Base-by-base conservation (phyloP, 1,140 invertebrate genomes). In the Sycophila sp. region DNA sequence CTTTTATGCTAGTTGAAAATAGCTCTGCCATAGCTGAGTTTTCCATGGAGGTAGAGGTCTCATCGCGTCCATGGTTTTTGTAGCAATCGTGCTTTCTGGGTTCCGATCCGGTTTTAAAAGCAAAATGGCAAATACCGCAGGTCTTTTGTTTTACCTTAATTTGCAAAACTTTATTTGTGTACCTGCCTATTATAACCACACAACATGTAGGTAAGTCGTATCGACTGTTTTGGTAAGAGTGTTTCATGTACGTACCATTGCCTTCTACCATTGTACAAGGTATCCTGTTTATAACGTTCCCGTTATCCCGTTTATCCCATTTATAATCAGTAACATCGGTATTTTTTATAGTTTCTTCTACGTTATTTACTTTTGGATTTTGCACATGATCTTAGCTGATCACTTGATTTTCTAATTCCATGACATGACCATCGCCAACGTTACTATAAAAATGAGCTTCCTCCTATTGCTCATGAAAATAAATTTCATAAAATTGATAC, bases 161-260 rank as follows among this genome's bases (percentile, higher is more conserved):
- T 47, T 45, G 26, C 8, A 30, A 15, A 4, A 63, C 26, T 26
- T 63, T 63, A 17, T 40, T 40, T n/a, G 42, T 49, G 8, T 32
- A 24, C 4, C 17, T 5, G 6, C 45, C 60, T 6, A 63, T 63
- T 26, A 63, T 47, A 1, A 24, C 19, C 3, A 15, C 24, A n/a
- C 38, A 45, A 63, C 40, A 24, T 2, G 15, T 19, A 34, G 42
- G 42, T n/a, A n/a, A 63, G 49, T 63, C 26, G 19, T 49, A 47
- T 2, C 22, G 11, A 4, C 42, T 28, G 15, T 28, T 17, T 6
- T 5, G 15, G 11, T 63, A 49, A 6, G 38, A 56, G 5, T 17
- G 30, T 56, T 56, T 56, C 53, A 56, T 30, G 28, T 56, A 56
- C 3, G 53, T 32, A 56, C 53, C 53, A 34, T 56, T 28, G 7